phyloP scores from a whole-genome alignment of 2,113 vertebrate genomes.

The Aythya baeri region DNA sequence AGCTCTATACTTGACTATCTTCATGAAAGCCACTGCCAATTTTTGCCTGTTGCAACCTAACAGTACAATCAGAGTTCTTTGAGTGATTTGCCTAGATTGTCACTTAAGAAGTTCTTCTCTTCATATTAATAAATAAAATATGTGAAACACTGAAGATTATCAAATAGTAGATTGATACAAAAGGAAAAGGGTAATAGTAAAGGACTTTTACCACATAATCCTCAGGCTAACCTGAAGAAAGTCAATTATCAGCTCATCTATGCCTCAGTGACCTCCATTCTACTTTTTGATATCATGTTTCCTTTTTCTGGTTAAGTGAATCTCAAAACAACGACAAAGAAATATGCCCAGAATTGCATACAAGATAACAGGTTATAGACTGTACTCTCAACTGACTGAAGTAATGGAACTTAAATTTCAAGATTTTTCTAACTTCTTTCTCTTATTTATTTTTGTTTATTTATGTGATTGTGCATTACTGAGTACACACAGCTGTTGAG shows the following conservation, averaged over 20 bases:
- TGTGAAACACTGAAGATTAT: slow-evolving; percentile 49
- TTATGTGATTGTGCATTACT: slow-evolving; percentile 10
- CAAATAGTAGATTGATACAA: slow-evolving; percentile 43
- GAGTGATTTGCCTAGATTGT: slow-evolving; percentile 45
- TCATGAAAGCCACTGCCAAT: slow-evolving; percentile 60
- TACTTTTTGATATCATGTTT: slow-evolving; percentile 48
- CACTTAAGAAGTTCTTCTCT: slow-evolving; percentile 60
- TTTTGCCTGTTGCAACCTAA: slow-evolving; percentile 49
- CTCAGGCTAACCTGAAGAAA: slow-evolving; percentile 70
- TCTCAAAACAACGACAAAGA: slow-evolving; percentile 66
- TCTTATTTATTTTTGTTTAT: slow-evolving; percentile 33
- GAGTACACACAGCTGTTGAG: background rate
- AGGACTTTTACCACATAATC: slow-evolving; percentile 47
- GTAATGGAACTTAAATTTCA: slow-evolving; percentile 51
- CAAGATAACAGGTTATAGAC: slow-evolving; percentile 46
- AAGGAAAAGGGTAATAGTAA: slow-evolving; percentile 49
- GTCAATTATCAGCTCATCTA: slow-evolving; percentile 60
- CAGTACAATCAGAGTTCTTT: slow-evolving; percentile 48
- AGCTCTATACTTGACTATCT: slow-evolving; percentile 49
- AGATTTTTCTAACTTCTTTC: slow-evolving; percentile 1
- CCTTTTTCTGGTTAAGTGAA: slow-evolving; percentile 73
- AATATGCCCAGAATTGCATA: slow-evolving; percentile 56
- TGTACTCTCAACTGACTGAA: slow-evolving; percentile 40
- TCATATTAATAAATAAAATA: slow-evolving; percentile 47
- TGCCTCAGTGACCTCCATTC: slow-evolving; percentile 61